Evolutionary conservation across 2,888 invertebrate genomes (phyloP).

Genomic region (Xestobium rufovillosum): DNA sequence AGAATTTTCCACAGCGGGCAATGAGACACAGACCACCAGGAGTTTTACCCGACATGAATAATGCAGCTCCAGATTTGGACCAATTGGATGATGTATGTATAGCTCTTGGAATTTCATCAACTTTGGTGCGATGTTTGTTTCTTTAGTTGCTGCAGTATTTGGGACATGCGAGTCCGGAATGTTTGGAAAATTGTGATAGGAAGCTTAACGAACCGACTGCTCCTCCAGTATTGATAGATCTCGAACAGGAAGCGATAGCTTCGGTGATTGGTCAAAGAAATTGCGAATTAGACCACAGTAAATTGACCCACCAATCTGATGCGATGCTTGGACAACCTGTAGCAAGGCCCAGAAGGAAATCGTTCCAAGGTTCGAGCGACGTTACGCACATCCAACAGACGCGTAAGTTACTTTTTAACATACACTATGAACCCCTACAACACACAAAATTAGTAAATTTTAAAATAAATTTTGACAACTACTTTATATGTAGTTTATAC

Average conservation of each 20-base stretch:
- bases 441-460: no score
- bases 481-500: no score
- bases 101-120: conserved; percentile 7
- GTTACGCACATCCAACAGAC: not conserved
- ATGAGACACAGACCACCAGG: conserved; percentile 66
- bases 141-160: conserved; percentile 88
- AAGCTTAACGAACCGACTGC: conserved; percentile 73
- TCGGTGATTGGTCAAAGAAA: conserved; percentile 78
- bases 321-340: conserved; percentile 37
- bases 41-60: conserved; percentile 71
- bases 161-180: conserved; percentile 87
- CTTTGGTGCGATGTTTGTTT: not conserved
- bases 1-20: conserved; percentile 54
- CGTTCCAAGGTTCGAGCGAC: conserved; percentile 21
- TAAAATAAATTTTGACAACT: no score
- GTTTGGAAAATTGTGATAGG: conserved; percentile 57
- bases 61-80: conserved; percentile 80
- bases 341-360: conserved; percentile 31
- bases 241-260: conserved; percentile 80
- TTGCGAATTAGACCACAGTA: conserved; percentile 65
- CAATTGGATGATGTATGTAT: conserved; percentile 81
- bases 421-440: no score
- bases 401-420: no score
- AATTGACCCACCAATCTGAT: conserved; percentile 31
- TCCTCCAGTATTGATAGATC: conserved; percentile 64